Evolutionary conservation across 2,797 vertebrate species (phyloP).

Genomic region (Petrocephalus schoutedeni): DNA sequence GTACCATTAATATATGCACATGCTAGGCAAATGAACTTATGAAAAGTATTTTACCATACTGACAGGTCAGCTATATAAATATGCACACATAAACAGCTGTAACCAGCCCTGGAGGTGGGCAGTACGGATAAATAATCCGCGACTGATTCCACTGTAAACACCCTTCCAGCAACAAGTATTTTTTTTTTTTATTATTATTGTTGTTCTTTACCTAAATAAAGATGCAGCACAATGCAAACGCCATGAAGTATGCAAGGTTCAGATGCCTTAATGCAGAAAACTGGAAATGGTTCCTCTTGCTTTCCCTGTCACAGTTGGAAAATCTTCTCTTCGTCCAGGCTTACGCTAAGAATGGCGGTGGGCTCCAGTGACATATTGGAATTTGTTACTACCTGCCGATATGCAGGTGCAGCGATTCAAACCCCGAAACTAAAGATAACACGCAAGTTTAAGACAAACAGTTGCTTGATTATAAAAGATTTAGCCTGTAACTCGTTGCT

Average conservation of each 20-base stretch:
- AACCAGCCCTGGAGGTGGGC: slow-evolving; percentile 36
- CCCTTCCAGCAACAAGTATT: neutral
- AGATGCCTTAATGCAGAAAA: neutral
- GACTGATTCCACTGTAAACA: slow-evolving; percentile 40
- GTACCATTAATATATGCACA: neutral
- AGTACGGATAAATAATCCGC: slow-evolving; percentile 40
- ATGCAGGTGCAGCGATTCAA: slow-evolving; percentile 4
- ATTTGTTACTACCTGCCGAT: neutral
- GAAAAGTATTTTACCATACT: neutral
- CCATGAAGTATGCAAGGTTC: neutral
- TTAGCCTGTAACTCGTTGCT: neutral
- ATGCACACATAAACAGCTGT: neutral
- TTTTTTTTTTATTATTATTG: neutral
- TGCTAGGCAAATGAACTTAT: neutral
- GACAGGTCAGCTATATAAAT: neutral
- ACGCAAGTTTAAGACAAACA: neutral
- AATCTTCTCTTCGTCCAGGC: neutral
- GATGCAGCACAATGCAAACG: neutral
- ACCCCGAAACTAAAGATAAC: neutral
- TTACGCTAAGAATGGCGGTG: neutral
- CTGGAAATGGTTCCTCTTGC: neutral
- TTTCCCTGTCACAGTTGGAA: neutral
- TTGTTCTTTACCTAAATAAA: neutral
- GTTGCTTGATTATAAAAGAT: neutral
- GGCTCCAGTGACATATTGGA: neutral